Evolutionary conservation across 2,797 vertebrate species (phyloP), one percentile per base, ranked within the genome.

Genomic region (Enteromius trimaculatus): DNA sequence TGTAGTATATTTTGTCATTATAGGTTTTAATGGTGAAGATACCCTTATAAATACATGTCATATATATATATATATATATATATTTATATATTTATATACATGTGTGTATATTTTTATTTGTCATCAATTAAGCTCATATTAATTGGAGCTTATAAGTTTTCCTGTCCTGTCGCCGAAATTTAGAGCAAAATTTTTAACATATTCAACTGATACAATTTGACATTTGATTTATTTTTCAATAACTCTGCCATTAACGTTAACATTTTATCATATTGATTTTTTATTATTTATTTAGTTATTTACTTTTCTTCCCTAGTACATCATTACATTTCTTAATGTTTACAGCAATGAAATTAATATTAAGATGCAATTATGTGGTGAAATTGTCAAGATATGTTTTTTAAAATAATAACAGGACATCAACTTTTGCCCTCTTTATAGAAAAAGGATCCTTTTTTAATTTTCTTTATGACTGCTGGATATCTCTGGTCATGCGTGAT

Each of bases 401-500:
- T 74, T 74, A n/a, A 31, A 72, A 31, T 26, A 53, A 42, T 71
- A 47, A 55, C 39, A 13, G 19, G 53, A 42, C 53, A 39, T 10
- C 42, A 49, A 21, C 7, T 37, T 75, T 10, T 23, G 14, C 53
- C 10, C 0, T 19, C 34, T 39, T 39, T 60, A 14, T 42, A 62
- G 31, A 77, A 58, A 55, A 51, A 60, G 3, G 5, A 44, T 1
- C 8, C 29, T 37, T 58, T 29, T 23, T 42, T 44, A 51, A 62
- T 76, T 82, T 37, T 55, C 10, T 1, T 21, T 31, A 29, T 10
- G 16, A 44, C 17, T 29, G 47, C 62, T 53, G 80, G 64, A 11
- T 79, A 44, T 69, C 21, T 68, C 58, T 69, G 69, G 69, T 69
- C 31, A 68, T 69, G n/a, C 34, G 2, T 71, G 66, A 55, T 51